Percentiles rank a stretch among this genome's conserved stretches.
These are phyloP conservation scores for Drosophila prostipennis DNA, from an alignment of 2,888 invertebrate genomes.

Conservation along the genomic window DNA sequence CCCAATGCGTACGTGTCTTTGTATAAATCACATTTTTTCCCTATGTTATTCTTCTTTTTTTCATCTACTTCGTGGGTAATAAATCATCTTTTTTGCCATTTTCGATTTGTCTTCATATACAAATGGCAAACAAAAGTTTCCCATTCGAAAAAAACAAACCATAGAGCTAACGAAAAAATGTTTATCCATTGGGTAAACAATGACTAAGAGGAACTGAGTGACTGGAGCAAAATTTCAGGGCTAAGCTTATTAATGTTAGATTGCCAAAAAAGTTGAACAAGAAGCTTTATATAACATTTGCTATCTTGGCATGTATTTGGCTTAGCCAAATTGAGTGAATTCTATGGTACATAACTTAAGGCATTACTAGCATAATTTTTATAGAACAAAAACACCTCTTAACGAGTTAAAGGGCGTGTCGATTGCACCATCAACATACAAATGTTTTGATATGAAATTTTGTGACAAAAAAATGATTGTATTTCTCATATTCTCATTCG, in stretches of 20 bases:
- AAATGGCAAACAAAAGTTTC: slow-evolving; percentile 38
- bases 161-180: slow-evolving; percentile 26
- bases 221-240: slow-evolving; percentile 21
- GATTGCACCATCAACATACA: no score
- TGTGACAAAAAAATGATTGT: no score
- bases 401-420: no score
- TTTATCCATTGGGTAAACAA: slow-evolving; percentile 39
- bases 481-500: no score
- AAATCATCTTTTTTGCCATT: slow-evolving; percentile 61
- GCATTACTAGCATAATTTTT: not conserved
- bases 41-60: slow-evolving; percentile 3
- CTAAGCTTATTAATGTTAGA: slow-evolving; percentile 10
- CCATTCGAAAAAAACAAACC: slow-evolving; percentile 9
- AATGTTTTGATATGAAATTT: no score
- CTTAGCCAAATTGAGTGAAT: slow-evolving; percentile 1
- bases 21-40: slow-evolving; percentile 41
- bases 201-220: slow-evolving; percentile 34
- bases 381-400: no score
- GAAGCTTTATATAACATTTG: slow-evolving; percentile 16
- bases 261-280: slow-evolving; percentile 4
- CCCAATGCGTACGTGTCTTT: slow-evolving; percentile 29
- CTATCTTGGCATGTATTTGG: not conserved
- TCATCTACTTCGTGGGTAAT: slow-evolving; percentile 36
- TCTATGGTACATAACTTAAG: not conserved
- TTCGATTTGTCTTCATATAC: slow-evolving; percentile 52